phyloP scores from a whole-genome alignment of 1,140 invertebrate genomes.

The Spodoptera litura region DNA sequence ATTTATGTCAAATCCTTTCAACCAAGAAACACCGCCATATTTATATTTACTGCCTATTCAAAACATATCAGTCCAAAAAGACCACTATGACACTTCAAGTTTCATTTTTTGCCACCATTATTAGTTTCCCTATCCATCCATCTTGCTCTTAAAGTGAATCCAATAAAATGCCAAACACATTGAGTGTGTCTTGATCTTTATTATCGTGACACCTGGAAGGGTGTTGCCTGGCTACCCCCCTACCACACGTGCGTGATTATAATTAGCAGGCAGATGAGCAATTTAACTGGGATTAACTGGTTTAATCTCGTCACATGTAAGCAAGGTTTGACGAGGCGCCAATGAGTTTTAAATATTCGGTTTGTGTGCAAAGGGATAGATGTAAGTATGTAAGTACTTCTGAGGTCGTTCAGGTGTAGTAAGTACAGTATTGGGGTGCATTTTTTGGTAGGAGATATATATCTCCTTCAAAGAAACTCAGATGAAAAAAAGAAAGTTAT shows the following conservation, averaged over 20 bases:
- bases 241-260: constrained; percentile 59
- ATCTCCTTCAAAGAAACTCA: too few relatives aligned
- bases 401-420: not conserved
- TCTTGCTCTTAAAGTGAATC: too few relatives aligned
- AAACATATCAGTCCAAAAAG: too few relatives aligned
- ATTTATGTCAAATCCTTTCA: too few relatives aligned
- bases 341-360: constrained; percentile 41
- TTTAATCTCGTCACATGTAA: constrained; percentile 64
- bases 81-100: too few relatives aligned
- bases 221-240: constrained; percentile 73
- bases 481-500: too few relatives aligned
- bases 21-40: too few relatives aligned
- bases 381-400: not conserved
- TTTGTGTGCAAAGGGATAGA: not conserved
- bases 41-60: too few relatives aligned
- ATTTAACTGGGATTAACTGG: constrained; percentile 72
- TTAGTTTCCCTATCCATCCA: too few relatives aligned
- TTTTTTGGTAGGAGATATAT: too few relatives aligned
- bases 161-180: constrained; percentile 19
- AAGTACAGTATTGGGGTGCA: too few relatives aligned
- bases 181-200: not conserved
- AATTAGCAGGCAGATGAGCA: constrained; percentile 78
- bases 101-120: too few relatives aligned
- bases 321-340: constrained; percentile 2
- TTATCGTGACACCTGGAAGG: constrained; percentile 59